These are phyloP conservation scores for Sminthurides bifidus DNA, from an alignment of 1,140 invertebrate genomes.

Conservation along the genomic window DNA sequence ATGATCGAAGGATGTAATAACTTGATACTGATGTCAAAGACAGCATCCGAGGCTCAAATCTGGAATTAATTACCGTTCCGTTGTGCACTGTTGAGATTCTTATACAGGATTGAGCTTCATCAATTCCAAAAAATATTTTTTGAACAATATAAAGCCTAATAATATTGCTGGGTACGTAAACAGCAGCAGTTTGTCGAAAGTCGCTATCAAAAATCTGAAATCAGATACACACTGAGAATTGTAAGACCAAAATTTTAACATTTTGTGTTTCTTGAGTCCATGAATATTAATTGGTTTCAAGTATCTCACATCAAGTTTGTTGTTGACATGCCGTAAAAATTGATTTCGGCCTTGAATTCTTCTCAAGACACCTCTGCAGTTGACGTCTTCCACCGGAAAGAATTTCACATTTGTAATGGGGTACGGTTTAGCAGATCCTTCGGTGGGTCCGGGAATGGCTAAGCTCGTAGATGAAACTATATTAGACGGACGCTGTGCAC, in stretches of 20 bases:
- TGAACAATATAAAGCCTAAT: constrained; percentile 21
- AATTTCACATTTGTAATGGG: constrained; percentile 23
- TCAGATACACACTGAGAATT: background rate
- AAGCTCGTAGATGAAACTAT: constrained; percentile 1
- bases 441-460: background rate
- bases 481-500: background rate
- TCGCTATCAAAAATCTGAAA: constrained; percentile 29
- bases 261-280: background rate
- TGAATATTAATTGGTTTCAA: background rate
- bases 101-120: constrained; percentile 18
- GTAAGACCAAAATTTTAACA: background rate
- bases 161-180: constrained; percentile 23
- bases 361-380: constrained; percentile 13
- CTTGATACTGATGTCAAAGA: background rate
- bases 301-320: constrained; percentile 29
- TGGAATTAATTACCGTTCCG: constrained; percentile 18
- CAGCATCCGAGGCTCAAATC: background rate
- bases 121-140: constrained; percentile 24
- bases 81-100: constrained; percentile 19
- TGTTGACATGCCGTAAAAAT: constrained; percentile 22
- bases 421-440: constrained; percentile 2
- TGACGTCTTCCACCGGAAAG: constrained; percentile 19
- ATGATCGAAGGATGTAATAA: constrained; percentile 4
- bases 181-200: constrained; percentile 26
- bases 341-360: constrained; percentile 21